These are phyloP conservation scores for Rattus norvegicus DNA, from an alignment of 2,113 vertebrate genomes.

Conservation along the genomic window GRCr8 NC_086026.1:94931501-94932000, in stretches of 20 bases:
- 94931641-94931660: background rate
- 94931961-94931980: background rate
- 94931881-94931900: background rate
- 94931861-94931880: background rate
- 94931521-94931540: background rate
- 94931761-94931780: background rate
- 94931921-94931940: background rate
- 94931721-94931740: background rate
- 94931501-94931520: background rate
- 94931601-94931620: background rate
- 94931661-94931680: background rate
- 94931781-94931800: background rate
- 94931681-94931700: background rate
- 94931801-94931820: background rate
- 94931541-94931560: background rate
- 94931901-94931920: background rate
- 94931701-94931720: background rate
- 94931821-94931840: background rate
- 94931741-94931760: background rate
- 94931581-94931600: background rate
- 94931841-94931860: background rate
- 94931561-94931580: background rate
- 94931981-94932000: background rate
- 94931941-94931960: background rate
- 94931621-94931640: background rate